These are phyloP conservation scores for Oncorhynchus clarkii DNA, from an alignment of 2,113 vertebrate species.

Conservation along the genomic window DNA sequence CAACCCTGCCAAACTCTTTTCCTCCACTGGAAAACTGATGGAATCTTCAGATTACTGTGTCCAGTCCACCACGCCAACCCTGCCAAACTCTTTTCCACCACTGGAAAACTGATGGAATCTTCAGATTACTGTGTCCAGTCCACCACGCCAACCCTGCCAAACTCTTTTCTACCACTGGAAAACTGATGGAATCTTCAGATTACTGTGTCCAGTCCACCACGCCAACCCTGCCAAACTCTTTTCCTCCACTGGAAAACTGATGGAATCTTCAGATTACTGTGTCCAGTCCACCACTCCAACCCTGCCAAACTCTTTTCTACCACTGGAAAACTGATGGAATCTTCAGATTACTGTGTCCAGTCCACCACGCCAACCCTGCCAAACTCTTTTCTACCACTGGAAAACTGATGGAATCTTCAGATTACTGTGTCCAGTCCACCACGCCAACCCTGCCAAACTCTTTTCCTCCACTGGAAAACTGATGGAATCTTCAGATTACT, in stretches of 20 bases:
- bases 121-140: conserved; percentile 2
- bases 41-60: conserved; percentile 13
- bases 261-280: conserved; percentile 15
- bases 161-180: too few species aligned
- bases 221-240: not conserved
- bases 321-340: too few species aligned
- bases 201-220: not conserved
- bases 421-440: not conserved
- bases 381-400: too few species aligned
- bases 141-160: not conserved
- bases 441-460: not conserved
- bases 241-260: too few species aligned
- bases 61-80: not conserved
- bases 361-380: not conserved
- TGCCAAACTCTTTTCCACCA: not conserved
- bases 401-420: conserved; percentile 21
- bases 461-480: too few species aligned
- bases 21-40: too few species aligned
- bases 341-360: conserved; percentile 8
- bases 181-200: conserved; percentile 23
- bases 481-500: conserved; percentile 19
- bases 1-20: not conserved
- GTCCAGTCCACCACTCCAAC: not conserved
- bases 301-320: not conserved
- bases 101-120: too few species aligned